Base-by-base conservation (phyloP, 1,140 invertebrate genomes). In the Neodiprion virginianus region DNA sequence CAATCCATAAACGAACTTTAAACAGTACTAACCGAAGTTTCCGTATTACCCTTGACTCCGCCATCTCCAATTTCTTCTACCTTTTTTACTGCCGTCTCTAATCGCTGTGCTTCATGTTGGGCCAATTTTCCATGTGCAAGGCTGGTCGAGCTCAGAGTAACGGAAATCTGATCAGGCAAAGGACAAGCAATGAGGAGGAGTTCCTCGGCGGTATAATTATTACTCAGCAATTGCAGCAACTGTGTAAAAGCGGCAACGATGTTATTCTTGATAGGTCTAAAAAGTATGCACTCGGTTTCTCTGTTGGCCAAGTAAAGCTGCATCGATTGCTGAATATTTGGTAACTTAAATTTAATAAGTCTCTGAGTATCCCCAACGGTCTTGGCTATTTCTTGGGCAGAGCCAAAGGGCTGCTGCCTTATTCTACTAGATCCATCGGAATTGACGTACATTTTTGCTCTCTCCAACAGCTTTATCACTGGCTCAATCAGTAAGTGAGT, bases 221-320 rank as follows among this genome's bases (percentile, higher is more conserved):
- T 92, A 75, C 89, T 91, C 2, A 98, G 83, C 7, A 95, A 85
- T 83, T 97, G 95, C 75, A 94, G 93, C 23, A 98, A 82, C 86
- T 96, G 94, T 12, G 95, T 92, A 85, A 97, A 98, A 48, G 91
- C 91, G 70, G 93, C 95, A 12, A 97, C 94, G 7, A 98, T 92
- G 81, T 97, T 97, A 84, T 97, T 97, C 93, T 97, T 95, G 49
- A 99, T 95, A 8, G 97, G 97, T 73, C 96, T 91, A 81, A 98
- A 98, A 1, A 99, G 90, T 84, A 99, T 98, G 80, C 96, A 96
- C 85, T 99, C 97, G 0, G 98, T 99, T 87, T 99, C 97, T 78
- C 93, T 92, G 89, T 99, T 99, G n/a, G 97, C 95, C 17, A 99
- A 89, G 87, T 99, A 99, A 0, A 99, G 89, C 79, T 96, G 94